A percentile compares a stretch with the other conserved stretches of the same genome.
phyloP scores from a whole-genome alignment of 1,140 invertebrate species.

The Diabrotica virgifera region DNA sequence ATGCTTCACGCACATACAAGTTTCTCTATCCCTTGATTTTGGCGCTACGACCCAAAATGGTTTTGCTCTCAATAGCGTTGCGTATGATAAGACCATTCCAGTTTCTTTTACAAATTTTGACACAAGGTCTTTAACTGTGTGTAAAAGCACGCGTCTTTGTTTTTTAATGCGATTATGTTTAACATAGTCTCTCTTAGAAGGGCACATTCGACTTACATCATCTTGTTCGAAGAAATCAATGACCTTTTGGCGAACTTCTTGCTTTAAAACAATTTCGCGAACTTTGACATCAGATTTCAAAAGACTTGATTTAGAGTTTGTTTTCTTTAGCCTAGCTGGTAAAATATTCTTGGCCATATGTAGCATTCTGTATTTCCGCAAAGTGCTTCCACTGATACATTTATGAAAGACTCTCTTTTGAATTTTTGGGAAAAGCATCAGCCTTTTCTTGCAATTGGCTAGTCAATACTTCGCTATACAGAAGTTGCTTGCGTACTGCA shows the following conservation, averaged over 20 bases:
- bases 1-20: conserved; percentile 34
- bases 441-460: conserved; percentile 10
- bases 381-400: conserved; percentile 7
- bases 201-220: conserved; percentile 30
- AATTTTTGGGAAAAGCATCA: conserved; percentile 12
- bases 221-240: conserved; percentile 22
- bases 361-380: conserved; percentile 18
- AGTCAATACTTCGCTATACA: conserved; percentile 15
- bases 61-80: conserved; percentile 6
- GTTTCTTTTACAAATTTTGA: not conserved
- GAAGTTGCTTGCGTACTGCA: conserved; percentile 20
- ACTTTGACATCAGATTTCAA: conserved; percentile 32
- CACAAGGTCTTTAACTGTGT: not conserved
- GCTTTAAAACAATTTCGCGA: conserved; percentile 29
- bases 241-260: conserved; percentile 31
- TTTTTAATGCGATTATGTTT: no score
- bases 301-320: conserved; percentile 14
- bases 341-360: conserved; percentile 5
- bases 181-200: conserved; percentile 30
- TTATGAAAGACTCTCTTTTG: conserved; percentile 16
- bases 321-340: conserved; percentile 21
- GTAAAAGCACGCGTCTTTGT: conserved; percentile 10
- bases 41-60: conserved; percentile 15
- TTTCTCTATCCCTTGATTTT: conserved; percentile 27
- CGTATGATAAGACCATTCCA: no score